Percentiles rank a stretch among this genome's conserved stretches.
phyloP scores from a whole-genome alignment of 2,113 vertebrate genomes.

The Vicugna pacos region DNA sequence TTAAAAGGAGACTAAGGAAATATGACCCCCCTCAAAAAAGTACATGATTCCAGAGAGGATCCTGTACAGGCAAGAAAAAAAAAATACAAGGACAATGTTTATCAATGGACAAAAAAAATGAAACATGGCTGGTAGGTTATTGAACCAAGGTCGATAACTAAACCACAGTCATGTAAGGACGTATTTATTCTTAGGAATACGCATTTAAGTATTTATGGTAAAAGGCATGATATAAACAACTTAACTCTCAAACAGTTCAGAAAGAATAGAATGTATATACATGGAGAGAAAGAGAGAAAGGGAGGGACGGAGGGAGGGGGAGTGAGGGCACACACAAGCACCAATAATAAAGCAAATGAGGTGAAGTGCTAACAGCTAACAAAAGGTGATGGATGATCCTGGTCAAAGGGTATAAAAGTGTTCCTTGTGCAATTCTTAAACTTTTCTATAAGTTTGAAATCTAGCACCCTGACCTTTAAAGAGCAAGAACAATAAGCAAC shows the following conservation, averaged over 20 bases:
- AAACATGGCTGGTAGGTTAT: not conserved
- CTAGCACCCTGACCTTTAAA: not conserved
- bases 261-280: not conserved
- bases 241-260: not conserved
- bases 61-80: not conserved
- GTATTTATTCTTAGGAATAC: conserved; percentile 29
- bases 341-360: not conserved
- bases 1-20: not conserved
- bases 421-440: not conserved
- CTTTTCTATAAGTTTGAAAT: conserved; percentile 1
- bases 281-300: no score
- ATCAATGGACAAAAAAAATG: not conserved
- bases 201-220: not conserved
- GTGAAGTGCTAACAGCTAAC: conserved; percentile 3
- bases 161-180: not conserved
- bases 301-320: not conserved
- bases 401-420: not conserved
- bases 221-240: conserved; percentile 8
- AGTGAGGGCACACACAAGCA: not conserved
- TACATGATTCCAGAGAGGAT: not conserved
- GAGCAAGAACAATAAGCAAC: not conserved
- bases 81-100: not conserved
- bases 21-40: not conserved
- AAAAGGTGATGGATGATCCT: not conserved
- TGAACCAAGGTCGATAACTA: not conserved